Base-by-base conservation (phyloP, 2,113 vertebrate species). In the Onychostoma macrolepis region DNA sequence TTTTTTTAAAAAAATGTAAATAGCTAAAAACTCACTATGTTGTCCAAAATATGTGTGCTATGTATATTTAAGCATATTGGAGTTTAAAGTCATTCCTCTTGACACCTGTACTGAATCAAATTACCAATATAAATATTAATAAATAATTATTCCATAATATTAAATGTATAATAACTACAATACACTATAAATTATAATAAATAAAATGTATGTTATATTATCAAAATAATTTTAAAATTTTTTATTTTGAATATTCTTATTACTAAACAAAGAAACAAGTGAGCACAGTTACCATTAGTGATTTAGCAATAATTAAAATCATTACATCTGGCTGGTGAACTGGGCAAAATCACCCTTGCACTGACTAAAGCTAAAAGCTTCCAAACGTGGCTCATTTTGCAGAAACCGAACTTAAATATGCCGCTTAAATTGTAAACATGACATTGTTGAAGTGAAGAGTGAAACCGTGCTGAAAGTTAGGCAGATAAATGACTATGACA, bases 401-500 rank as follows among this genome's bases (percentile, higher is more conserved):
- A 86, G 77, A 71, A 91, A 88, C 45, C 38, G 71, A 33, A 87
- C 81, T 79, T 88, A 86, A 89, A 87, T 79, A 81, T 5, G 77
- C 76, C 82, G 61, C 58, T 87, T n/a, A 69, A 89, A 89, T 81
- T 80, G 89, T 90, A 91, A 90, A 90, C 90, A 91, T 75, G 88
- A 84, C 87, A 88, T 81, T 87, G 80, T 77, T 88, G 88, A 90
- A 91, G 85, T 89, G 63, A 77, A 90, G 89, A 92, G 87, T 88
- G 85, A 89, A 90, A 88, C 85, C 90, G 24, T 88, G 85, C 76
- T 38, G 88, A 87, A 87, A 87, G 84, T 61, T 74, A 76, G 74
- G 82, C 88, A 90, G 91, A 91, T 91, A 93, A 94, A 94, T 91
- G 90, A 90, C 91, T 93, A 91, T 92, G 93, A 94, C 94, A 95